phyloP scores from a whole-genome alignment of 1,140 invertebrate genomes.

The Platorchestia sp. region DNA sequence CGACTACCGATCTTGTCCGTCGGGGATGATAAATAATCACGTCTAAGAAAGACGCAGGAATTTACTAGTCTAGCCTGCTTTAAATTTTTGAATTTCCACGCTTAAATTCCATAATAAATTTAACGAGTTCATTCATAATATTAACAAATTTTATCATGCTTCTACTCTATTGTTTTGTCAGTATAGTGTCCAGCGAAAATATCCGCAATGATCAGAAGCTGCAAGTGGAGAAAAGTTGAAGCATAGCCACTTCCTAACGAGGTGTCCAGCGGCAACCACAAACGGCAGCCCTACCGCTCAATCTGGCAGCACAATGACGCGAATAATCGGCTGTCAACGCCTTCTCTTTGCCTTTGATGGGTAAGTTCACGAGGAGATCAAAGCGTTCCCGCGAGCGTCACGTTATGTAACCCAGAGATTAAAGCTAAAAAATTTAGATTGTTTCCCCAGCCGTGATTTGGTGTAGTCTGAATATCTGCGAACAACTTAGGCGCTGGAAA shows the following conservation, averaged over 20 bases:
- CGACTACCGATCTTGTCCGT: neutral
- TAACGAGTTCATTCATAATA: neutral
- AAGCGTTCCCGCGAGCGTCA: conserved; percentile 15
- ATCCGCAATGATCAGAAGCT: neutral
- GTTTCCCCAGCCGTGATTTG: conserved; percentile 27
- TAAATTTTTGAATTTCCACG: neutral
- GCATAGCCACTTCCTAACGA: neutral
- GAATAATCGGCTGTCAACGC: conserved; percentile 22
- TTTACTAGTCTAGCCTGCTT: neutral
- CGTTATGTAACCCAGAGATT: neutral
- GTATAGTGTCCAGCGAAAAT: neutral
- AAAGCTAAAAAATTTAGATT: neutral
- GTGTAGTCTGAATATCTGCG: neutral
- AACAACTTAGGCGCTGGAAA: neutral
- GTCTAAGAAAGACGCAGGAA: neutral
- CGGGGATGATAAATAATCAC: neutral
- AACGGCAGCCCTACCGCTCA: neutral
- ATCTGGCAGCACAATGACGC: conserved; percentile 2
- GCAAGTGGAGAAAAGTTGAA: neutral
- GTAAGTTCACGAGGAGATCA: neutral
- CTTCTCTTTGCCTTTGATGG: neutral
- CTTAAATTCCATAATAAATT: neutral
- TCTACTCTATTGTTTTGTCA: neutral
- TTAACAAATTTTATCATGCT: neutral
- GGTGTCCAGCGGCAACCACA: neutral